phyloP scores from a whole-genome alignment of 2,888 invertebrate genomes.

The Tiphia femorata region DNA sequence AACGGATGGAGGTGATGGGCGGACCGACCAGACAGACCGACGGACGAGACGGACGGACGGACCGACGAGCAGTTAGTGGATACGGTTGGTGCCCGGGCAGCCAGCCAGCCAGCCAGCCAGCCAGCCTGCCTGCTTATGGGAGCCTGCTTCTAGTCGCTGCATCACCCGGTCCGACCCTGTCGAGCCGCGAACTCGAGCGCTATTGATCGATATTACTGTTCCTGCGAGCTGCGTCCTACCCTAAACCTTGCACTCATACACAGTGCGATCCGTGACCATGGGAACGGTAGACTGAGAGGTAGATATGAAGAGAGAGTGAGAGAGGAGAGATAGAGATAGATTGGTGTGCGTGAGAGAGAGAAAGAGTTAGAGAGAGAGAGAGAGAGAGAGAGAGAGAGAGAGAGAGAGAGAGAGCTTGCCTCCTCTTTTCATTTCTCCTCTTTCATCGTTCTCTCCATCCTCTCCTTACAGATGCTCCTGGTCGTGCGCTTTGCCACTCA shows the following conservation, averaged over 20 bases:
- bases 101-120: constrained; percentile 32
- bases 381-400: constrained; percentile 10
- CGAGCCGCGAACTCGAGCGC: constrained; percentile 48
- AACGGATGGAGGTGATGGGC: too few relatives aligned
- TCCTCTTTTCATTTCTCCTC: background rate
- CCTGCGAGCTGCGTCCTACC: constrained; percentile 57
- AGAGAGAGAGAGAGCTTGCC: background rate
- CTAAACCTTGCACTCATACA: constrained; percentile 35
- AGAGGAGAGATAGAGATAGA: constrained; percentile 20
- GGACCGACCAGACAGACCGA: constrained; percentile 22
- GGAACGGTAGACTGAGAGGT: background rate
- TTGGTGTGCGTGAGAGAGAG: constrained; percentile 6
- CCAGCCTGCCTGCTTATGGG: constrained; percentile 40
- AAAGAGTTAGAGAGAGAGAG: background rate
- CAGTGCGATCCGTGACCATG: too few relatives aligned
- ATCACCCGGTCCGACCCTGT: constrained; percentile 33
- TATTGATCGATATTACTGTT: constrained; percentile 67
- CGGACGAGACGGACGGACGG: constrained; percentile 23
- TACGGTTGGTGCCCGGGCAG: constrained; percentile 49
- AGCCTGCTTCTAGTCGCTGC: constrained; percentile 40
- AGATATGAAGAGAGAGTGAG: constrained; percentile 6
- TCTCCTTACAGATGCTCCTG: background rate
- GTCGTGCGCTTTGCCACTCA: background rate
- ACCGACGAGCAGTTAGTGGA: constrained; percentile 31
- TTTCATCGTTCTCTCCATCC: background rate